phyloP scores from a whole-genome alignment of 2,113 vertebrate genomes.

The Alligator sinensis region DNA sequence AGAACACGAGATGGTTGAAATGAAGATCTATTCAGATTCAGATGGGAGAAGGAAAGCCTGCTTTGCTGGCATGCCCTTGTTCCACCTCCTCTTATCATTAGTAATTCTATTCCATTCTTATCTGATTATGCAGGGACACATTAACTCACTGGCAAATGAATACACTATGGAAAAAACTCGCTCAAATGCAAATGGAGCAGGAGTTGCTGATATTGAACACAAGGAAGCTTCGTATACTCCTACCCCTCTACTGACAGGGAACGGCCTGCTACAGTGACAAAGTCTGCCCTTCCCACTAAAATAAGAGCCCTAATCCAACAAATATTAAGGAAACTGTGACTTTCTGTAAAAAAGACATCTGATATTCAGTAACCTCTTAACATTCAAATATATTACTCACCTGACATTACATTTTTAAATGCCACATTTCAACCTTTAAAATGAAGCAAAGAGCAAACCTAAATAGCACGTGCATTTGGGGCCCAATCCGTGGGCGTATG shows the following conservation, averaged over 20 bases:
- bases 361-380: conserved; percentile 45
- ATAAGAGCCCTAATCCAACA: conserved; percentile 12
- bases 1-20: not conserved
- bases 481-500: not conserved
- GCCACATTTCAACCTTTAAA: conserved; percentile 58
- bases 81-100: conserved; percentile 55
- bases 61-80: conserved; percentile 24
- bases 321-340: conserved; percentile 8
- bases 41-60: not conserved
- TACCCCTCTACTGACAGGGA: conserved; percentile 1
- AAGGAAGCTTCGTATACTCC: conserved; percentile 59
- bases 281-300: not conserved
- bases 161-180: conserved; percentile 18
- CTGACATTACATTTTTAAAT: conserved; percentile 53
- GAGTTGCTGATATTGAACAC: conserved; percentile 50
- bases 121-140: conserved; percentile 68
- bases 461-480: not conserved
- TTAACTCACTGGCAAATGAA: conserved; percentile 70
- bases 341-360: conserved; percentile 15
- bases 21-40: conserved; percentile 16
- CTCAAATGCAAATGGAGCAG: conserved; percentile 60
- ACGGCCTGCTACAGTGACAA: not conserved
- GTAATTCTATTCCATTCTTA: conserved; percentile 71
- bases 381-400: conserved; percentile 33
- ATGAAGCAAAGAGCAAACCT: conserved; percentile 27